Conservation (phyloP, 1,140 invertebrate genomes). For the Drosophila cardini region DNA sequence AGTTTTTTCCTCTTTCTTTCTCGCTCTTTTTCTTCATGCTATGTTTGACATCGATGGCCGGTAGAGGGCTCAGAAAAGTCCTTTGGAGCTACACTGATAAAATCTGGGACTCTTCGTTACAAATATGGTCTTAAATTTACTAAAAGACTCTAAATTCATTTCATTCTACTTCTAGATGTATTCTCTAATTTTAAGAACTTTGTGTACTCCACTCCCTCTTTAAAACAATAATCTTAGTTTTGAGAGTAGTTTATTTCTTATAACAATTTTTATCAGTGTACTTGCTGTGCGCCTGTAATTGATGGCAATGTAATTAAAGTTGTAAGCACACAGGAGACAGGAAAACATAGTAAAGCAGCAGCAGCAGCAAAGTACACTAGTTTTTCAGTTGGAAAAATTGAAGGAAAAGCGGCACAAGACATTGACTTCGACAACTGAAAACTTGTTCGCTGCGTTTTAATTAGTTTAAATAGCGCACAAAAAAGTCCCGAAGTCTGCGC, state of each 20-base stretch:
- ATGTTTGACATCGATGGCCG: slow-evolving; percentile 42
- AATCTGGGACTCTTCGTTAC: too few relatives aligned
- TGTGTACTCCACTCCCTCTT: too few relatives aligned
- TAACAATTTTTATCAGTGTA: too few relatives aligned
- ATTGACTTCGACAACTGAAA: slow-evolving; percentile 4
- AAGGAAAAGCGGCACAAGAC: slow-evolving; percentile 5
- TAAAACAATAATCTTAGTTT: too few relatives aligned
- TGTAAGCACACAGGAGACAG: slow-evolving; percentile 36
- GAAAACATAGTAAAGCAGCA: slow-evolving; percentile 40
- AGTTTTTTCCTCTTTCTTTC: neutral
- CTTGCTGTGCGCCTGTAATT: slow-evolving; percentile 37
- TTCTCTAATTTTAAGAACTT: too few relatives aligned
- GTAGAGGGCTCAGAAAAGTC: slow-evolving; percentile 9
- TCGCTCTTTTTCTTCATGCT: neutral
- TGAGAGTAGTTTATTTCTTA: too few relatives aligned
- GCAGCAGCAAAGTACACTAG: slow-evolving; percentile 15
- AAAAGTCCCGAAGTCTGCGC: slow-evolving; percentile 9
- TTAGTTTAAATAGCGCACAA: slow-evolving; percentile 47
- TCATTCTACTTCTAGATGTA: too few relatives aligned
- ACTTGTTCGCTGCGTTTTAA: slow-evolving; percentile 37
- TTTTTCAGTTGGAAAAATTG: neutral
- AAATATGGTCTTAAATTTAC: too few relatives aligned
- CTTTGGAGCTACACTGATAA: neutral
- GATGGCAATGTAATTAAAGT: slow-evolving; percentile 64
- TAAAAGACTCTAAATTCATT: too few relatives aligned